Conservation (phyloP, 2,797 vertebrate genomes). For the Florisuga fusca region DNA sequence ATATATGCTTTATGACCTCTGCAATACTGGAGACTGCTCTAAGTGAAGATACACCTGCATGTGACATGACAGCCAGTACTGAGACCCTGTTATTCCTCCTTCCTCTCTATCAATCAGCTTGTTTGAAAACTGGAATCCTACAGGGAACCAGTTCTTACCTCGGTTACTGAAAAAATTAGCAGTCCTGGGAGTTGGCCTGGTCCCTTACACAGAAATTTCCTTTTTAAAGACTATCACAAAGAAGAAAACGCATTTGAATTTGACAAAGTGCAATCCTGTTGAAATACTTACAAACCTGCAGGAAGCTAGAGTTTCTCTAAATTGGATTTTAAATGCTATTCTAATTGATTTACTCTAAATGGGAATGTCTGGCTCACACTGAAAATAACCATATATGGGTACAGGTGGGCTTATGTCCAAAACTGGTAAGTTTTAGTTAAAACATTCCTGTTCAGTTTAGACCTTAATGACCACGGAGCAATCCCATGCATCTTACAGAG, state of each 20-base stretch:
- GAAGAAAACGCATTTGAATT: neutral
- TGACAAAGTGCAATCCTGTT: neutral
- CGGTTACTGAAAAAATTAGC: neutral
- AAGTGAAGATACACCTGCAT: neutral
- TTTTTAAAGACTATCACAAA: neutral
- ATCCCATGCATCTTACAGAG: neutral
- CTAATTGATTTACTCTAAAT: neutral
- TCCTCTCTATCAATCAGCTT: neutral
- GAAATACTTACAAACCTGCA: neutral
- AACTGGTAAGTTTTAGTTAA: neutral
- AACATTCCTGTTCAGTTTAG: neutral
- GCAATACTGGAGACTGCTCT: neutral
- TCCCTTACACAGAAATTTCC: neutral
- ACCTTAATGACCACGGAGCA: neutral
- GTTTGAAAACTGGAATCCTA: neutral
- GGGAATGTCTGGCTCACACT: neutral
- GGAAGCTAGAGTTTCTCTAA: neutral
- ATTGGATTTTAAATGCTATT: constrained; percentile 6
- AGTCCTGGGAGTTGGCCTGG: neutral
- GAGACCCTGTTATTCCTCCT: neutral
- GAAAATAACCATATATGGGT: neutral
- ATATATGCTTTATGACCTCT: neutral
- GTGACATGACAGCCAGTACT: neutral
- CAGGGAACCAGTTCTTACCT: neutral
- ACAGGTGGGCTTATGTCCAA: neutral